Evolutionary conservation across 2,797 vertebrate genomes (phyloP).

Genomic region (Enteromius fasciolatus): DNA sequence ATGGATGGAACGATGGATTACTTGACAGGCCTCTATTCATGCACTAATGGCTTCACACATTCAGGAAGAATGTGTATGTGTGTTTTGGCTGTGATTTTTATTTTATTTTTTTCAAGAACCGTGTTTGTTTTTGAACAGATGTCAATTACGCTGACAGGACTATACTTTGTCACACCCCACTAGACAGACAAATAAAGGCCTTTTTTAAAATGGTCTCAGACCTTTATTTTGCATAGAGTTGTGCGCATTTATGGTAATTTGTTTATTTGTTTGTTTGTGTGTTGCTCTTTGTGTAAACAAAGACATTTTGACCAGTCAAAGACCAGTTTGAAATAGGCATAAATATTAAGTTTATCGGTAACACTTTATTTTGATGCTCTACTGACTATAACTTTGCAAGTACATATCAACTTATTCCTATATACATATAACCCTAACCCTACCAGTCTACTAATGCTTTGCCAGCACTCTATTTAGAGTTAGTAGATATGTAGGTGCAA

Average conservation of each 20-base stretch:
- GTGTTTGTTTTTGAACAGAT: constrained; percentile 26
- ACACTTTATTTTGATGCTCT: background rate
- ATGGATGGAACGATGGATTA: constrained; percentile 38
- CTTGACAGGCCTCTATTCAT: constrained; percentile 49
- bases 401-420: too few relatives aligned
- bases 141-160: constrained; percentile 36
- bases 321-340: background rate
- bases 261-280: constrained; percentile 14
- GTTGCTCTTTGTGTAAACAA: background rate
- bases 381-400: too few relatives aligned
- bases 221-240: constrained; percentile 16
- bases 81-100: constrained; percentile 24
- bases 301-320: background rate
- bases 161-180: constrained; percentile 13
- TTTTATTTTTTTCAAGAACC: background rate
- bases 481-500: too few relatives aligned
- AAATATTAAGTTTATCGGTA: constrained; percentile 1
- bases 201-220: constrained; percentile 22
- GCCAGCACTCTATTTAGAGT: too few relatives aligned
- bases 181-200: constrained; percentile 27
- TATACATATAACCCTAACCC: too few relatives aligned
- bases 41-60: constrained; percentile 43
- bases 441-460: too few relatives aligned
- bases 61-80: constrained; percentile 28
- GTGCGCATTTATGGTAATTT: background rate